These are phyloP conservation scores for Drosophila varians DNA, from an alignment of 1,140 invertebrate genomes.

Conservation along the genomic window DNA sequence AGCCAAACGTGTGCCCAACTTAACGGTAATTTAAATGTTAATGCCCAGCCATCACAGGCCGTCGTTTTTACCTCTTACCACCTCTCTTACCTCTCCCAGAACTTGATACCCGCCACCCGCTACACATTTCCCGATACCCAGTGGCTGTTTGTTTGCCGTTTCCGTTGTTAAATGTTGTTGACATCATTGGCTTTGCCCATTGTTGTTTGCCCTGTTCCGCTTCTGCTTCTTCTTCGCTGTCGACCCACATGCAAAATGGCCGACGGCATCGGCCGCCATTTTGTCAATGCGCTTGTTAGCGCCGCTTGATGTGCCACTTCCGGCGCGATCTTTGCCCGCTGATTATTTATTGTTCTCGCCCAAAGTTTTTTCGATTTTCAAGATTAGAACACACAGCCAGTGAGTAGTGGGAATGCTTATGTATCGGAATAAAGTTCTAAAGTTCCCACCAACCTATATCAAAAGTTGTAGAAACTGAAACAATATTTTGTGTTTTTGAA, in stretches of 20 bases:
- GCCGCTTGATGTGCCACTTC: conserved; percentile 38
- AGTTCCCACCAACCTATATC: too few species aligned
- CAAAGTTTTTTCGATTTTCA: not conserved
- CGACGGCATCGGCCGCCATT: conserved; percentile 40
- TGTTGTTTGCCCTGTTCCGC: conserved; percentile 34
- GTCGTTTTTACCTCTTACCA: not conserved
- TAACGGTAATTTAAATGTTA: conserved; percentile 69
- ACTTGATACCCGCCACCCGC: not conserved
- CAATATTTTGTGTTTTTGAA: too few species aligned
- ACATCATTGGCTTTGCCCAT: conserved; percentile 53
- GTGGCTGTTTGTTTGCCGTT: conserved; percentile 36
- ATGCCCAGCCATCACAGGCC: conserved; percentile 31
- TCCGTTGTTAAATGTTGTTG: conserved; percentile 63
- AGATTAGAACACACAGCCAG: too few species aligned
- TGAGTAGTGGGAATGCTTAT: too few species aligned
- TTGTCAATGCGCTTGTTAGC: conserved; percentile 55
- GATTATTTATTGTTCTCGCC: conserved; percentile 16
- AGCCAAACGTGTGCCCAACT: conserved; percentile 61
- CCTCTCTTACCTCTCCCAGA: not conserved
- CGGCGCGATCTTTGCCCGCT: conserved; percentile 17
- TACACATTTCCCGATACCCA: not conserved
- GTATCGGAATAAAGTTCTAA: too few species aligned
- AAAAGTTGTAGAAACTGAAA: too few species aligned
- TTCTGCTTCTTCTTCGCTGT: not conserved
- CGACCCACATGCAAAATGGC: conserved; percentile 45